Percentiles rank a stretch among this genome's conserved stretches.
Evolutionary conservation across 2,888 invertebrate genomes (phyloP).

Genomic region (Ischnus inquisitorius): DNA sequence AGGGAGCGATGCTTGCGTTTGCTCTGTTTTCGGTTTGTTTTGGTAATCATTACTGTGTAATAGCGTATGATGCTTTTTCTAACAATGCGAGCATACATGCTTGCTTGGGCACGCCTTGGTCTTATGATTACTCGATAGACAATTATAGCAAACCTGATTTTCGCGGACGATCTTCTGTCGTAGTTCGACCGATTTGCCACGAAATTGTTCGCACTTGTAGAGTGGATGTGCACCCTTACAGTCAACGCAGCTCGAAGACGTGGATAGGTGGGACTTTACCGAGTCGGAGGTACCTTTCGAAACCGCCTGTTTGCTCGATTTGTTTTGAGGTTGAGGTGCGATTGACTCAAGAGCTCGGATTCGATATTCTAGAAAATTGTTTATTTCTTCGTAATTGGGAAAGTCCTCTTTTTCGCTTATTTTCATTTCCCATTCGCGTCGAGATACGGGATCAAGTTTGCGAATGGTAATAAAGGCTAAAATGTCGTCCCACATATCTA

Average conservation of each 20-base stretch:
- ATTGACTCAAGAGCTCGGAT: conserved; percentile 35
- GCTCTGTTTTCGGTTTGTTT: conserved; percentile 14
- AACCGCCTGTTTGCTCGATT: conserved; percentile 7
- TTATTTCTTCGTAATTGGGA: conserved; percentile 15
- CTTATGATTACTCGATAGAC: conserved; percentile 46
- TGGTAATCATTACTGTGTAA: conserved; percentile 36
- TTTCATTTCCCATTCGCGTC: conserved; percentile 43
- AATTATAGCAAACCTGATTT: conserved; percentile 53
- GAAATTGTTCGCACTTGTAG: conserved; percentile 47
- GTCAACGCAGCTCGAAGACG: conserved; percentile 12
- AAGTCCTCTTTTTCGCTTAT: conserved; percentile 32
- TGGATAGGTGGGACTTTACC: conserved; percentile 33
- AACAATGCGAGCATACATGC: conserved; percentile 46
- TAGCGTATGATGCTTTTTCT: conserved; percentile 54
- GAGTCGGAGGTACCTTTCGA: neutral
- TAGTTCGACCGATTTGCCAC: conserved; percentile 12
- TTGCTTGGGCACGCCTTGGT: conserved; percentile 38
- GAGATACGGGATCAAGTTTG: conserved; percentile 28
- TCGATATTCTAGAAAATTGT: conserved; percentile 24
- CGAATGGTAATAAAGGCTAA: conserved; percentile 30
- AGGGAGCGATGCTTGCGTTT: neutral
- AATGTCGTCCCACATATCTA: conserved; percentile 42
- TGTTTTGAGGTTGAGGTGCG: neutral
- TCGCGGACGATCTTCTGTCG: conserved; percentile 31
- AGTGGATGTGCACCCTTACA: conserved; percentile 30